These are phyloP conservation scores for Ophion slaviceki DNA, from an alignment of 2,888 invertebrate species.

Conservation along the genomic window DNA sequence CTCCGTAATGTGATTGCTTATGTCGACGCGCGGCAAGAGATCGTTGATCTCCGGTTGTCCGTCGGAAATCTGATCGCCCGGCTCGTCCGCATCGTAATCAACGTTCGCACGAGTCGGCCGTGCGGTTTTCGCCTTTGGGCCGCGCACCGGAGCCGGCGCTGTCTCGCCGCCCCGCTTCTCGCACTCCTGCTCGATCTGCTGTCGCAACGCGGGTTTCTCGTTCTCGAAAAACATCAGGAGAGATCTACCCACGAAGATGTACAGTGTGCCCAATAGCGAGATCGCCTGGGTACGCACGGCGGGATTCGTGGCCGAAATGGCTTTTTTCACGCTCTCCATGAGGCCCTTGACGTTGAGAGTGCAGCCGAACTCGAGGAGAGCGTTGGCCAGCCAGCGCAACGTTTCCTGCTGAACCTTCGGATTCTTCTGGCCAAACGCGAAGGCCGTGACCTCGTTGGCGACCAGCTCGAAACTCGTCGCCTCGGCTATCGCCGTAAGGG, in stretches of 20 bases:
- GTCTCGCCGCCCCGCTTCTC: constrained; percentile 86
- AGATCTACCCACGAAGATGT: constrained; percentile 91
- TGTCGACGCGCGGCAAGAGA: constrained; percentile 90
- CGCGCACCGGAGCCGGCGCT: constrained; percentile 75
- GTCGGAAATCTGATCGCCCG: constrained; percentile 84
- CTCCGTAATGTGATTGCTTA: constrained; percentile 93
- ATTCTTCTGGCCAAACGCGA: constrained; percentile 93
- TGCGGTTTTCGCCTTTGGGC: constrained; percentile 66
- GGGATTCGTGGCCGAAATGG: constrained; percentile 93
- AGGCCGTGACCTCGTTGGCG: constrained; percentile 88
- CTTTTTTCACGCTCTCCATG: constrained; percentile 92
- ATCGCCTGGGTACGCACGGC: constrained; percentile 92
- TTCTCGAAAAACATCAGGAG: constrained; percentile 92
- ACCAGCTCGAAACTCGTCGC: constrained; percentile 91
- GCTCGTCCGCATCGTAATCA: constrained; percentile 82
- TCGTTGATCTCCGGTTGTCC: constrained; percentile 86
- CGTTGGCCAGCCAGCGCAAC: constrained; percentile 91
- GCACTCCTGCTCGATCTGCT: constrained; percentile 93
- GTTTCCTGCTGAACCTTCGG: constrained; percentile 96
- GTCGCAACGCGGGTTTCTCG: constrained; percentile 93
- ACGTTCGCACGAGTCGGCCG: constrained; percentile 55
- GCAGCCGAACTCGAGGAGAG: constrained; percentile 95
- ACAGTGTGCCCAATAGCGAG: constrained; percentile 90
- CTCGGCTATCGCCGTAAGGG: constrained; percentile 91
- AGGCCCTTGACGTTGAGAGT: constrained; percentile 90